A percentile compares a stretch with the other conserved stretches of the same genome.
Evolutionary conservation across 2,113 vertebrate genomes (phyloP).

Genomic region (Accipiter virgatus): DNA sequence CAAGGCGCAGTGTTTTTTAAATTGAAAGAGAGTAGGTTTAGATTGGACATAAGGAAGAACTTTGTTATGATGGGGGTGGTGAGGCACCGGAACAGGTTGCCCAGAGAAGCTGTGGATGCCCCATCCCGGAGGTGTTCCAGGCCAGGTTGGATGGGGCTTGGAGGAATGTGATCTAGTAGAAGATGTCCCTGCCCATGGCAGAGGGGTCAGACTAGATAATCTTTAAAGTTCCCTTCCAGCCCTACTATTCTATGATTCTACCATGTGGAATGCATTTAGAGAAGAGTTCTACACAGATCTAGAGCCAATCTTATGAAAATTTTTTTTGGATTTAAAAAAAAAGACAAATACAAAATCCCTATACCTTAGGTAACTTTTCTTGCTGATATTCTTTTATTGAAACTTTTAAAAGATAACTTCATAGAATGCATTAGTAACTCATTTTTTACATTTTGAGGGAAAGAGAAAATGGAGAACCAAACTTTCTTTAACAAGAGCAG

Average conservation of each 20-base stretch:
- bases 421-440: not conserved
- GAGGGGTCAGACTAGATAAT: rapidly evolving
- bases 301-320: not conserved
- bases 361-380: not conserved
- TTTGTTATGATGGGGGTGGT: not conserved
- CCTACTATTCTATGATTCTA: not conserved
- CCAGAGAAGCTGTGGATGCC: too few species aligned
- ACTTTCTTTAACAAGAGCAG: not conserved
- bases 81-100: not conserved
- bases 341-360: rapidly evolving
- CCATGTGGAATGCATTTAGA: not conserved
- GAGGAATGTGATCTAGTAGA: not conserved
- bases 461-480: not conserved
- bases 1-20: rapidly evolving
- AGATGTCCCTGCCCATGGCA: too few species aligned
- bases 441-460: not conserved
- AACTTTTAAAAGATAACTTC: not conserved
- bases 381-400: not conserved
- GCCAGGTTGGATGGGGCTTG: not conserved
- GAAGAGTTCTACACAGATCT: not conserved
- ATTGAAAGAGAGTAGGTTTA: not conserved
- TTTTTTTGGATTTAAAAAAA: not conserved
- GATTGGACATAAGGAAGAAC: not conserved
- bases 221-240: not conserved
- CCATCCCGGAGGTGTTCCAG: not conserved